Base-by-base conservation (phyloP, 2,888 invertebrate genomes). In the Frankliniella intonsa region DNA sequence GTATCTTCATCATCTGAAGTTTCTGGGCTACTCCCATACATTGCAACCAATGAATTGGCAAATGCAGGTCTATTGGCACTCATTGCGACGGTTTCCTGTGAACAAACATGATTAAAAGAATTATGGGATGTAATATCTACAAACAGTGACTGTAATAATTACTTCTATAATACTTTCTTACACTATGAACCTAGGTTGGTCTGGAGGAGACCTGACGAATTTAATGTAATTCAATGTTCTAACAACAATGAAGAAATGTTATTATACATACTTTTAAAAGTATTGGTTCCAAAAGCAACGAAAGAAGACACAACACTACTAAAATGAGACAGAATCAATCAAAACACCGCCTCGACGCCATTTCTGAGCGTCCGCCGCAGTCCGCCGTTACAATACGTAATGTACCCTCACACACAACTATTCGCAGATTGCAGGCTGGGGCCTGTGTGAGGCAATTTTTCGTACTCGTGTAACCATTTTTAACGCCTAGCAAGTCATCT, bases 311-410 rank as follows among this genome's bases (percentile, higher is more conserved):
- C 2, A 38, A 38, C 38, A 38, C 38, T 5, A 38, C 38, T 5
- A 38, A 38, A 38, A 38, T 38, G 38, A 38, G 38, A 38, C 38
- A 38, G 38, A 55, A 69, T 69, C 69, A 69, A 22, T 69, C 69
- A 69, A 69, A 69, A 69, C 69, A 69, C 69, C 69, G 69, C 69
- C 69, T 69, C n/a, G 69, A 69, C 69, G 69, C 69, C 69, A 69
- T 69, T 69, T 69, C 69, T 22, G 22, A 69, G 69, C 69, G 69
- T 69, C 69, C 22, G 22, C 69, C 69, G 69, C 38, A 38, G 5
- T 38, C 38, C 38, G 38, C 38, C 38, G 38, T 38, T 38, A 38
- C 38, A 3, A 38, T 3, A 38, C 38, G 38, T 5, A 38, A 5
- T 3, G 5, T 38, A 3, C 38, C 38, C 38, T 38, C 38, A 2